Percentiles rank a stretch among this genome's conserved stretches.
Conservation (phyloP, 2,797 vertebrate genomes). For the Chelon auratus region DNA sequence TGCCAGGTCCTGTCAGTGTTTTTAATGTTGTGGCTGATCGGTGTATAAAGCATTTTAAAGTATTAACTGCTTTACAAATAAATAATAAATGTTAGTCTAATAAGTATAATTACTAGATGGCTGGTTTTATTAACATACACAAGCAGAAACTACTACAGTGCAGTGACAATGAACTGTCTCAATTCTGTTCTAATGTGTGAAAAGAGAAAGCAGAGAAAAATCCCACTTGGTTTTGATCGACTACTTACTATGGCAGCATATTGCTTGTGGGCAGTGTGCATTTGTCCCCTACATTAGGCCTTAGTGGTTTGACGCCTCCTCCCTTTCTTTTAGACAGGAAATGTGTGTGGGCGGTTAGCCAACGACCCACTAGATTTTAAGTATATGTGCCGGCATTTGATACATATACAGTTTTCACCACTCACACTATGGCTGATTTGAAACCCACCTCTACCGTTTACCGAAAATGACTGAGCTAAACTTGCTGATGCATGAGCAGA, state of each 20-base stretch:
- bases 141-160: background rate
- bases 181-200: background rate
- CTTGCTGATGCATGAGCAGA: no score
- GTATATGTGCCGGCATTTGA: constrained; percentile 13
- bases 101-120: no score
- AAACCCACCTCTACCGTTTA: background rate
- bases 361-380: constrained; percentile 40
- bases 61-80: background rate
- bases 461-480: background rate
- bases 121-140: no score
- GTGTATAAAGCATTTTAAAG: background rate
- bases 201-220: background rate
- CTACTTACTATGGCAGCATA: background rate
- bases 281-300: constrained; percentile 1
- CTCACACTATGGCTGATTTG: constrained; percentile 1
- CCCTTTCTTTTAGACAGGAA: constrained; percentile 65
- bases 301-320: constrained; percentile 25
- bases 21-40: no score
- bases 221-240: background rate
- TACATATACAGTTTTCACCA: constrained; percentile 12
- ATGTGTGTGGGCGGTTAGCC: constrained; percentile 61
- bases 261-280: constrained; percentile 29
- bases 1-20: no score
- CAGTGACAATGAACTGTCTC: background rate
- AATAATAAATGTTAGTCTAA: background rate